A percentile compares a stretch with the other conserved stretches of the same genome.
Conservation (phyloP, 2,113 vertebrate genomes). For the Phocoena sinus region DNA sequence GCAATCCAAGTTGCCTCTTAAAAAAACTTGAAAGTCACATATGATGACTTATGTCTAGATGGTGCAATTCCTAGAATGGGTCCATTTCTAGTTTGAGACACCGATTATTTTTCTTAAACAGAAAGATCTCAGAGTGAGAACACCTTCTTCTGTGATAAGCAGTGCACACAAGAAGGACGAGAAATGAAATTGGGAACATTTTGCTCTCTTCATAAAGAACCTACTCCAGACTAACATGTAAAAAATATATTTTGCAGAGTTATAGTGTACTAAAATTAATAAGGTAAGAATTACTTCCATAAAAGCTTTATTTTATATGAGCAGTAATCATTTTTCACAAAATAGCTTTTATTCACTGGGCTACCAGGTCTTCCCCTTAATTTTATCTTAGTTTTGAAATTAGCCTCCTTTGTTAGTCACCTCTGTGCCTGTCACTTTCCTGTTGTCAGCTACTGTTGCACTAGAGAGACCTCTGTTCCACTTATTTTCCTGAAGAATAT, state of each 20-base stretch:
- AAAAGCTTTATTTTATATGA: background rate
- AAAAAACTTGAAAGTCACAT: background rate
- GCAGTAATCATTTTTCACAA: background rate
- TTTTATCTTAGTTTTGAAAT: constrained; percentile 4
- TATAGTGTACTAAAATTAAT: background rate
- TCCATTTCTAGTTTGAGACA: background rate
- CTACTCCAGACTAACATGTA: background rate
- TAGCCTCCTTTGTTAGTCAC: background rate
- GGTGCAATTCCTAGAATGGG: background rate
- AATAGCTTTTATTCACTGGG: background rate
- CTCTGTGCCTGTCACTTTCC: background rate
- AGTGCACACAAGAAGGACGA: background rate
- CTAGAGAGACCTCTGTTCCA: background rate
- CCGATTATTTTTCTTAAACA: constrained; percentile 30
- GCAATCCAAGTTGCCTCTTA: background rate
- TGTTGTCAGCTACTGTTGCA: background rate
- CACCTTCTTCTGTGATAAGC: background rate
- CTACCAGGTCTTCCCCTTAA: background rate
- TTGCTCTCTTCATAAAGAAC: background rate
- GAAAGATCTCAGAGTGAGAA: background rate
- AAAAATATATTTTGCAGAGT: background rate
- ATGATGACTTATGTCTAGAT: background rate
- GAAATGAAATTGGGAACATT: constrained; percentile 2
- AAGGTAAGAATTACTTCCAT: background rate
- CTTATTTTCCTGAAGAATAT: background rate